Conservation (phyloP, 1,140 invertebrate species). For the Callitettix versicolor region DNA sequence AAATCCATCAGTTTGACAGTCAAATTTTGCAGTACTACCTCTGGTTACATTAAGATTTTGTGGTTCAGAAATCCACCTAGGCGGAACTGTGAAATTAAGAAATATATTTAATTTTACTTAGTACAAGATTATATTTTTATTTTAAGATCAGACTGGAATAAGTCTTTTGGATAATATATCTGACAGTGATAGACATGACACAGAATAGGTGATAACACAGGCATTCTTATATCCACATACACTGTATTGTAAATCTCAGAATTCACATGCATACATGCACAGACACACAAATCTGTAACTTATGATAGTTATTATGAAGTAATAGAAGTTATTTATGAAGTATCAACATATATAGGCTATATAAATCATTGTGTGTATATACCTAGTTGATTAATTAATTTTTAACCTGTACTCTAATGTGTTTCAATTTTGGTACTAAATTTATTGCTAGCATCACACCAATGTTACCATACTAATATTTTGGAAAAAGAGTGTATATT, state of each 20-base stretch:
- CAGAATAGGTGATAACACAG: no score
- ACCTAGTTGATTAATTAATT: no score
- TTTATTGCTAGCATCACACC: no score
- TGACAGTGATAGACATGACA: no score
- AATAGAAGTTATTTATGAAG: background rate
- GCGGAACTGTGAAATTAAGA: constrained; percentile 38
- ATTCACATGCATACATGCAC: background rate
- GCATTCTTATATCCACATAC: no score
- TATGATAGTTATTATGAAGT: background rate
- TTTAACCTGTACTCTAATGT: no score
- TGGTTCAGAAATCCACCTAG: constrained; percentile 43
- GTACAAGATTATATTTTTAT: background rate
- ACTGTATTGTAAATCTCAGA: no score
- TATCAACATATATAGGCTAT: no score
- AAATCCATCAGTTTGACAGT: constrained; percentile 41
- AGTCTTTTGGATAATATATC: background rate
- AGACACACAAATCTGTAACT: background rate
- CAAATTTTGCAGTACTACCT: constrained; percentile 21
- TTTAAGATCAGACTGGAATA: background rate
- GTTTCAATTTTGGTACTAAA: no score
- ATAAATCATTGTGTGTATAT: no score
- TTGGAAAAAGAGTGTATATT: no score
- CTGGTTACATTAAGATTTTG: constrained; percentile 35
- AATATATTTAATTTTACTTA: background rate
- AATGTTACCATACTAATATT: no score